These are phyloP conservation scores for Cenopis cana DNA, from an alignment of 2,888 invertebrate genomes.

Conservation along the genomic window DNA sequence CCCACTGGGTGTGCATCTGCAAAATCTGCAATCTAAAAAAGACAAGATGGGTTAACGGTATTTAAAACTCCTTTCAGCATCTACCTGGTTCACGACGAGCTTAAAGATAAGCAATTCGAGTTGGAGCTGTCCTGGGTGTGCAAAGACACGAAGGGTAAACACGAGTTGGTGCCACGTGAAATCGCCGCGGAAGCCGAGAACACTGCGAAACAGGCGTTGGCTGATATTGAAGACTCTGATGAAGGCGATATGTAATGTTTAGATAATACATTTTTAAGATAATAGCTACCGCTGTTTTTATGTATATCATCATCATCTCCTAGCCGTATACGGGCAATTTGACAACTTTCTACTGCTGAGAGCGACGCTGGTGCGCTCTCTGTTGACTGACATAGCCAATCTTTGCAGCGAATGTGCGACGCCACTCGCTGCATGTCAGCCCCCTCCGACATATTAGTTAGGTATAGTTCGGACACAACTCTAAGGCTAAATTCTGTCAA, in stretches of 20 bases:
- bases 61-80: conserved; percentile 84
- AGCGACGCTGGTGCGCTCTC: too few species aligned
- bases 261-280: conserved; percentile 72
- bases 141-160: conserved; percentile 90
- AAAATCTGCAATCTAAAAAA: too few species aligned
- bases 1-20: too few species aligned
- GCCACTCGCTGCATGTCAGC: too few species aligned
- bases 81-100: conserved; percentile 95
- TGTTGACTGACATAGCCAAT: too few species aligned
- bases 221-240: conserved; percentile 94
- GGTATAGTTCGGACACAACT: too few species aligned
- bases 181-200: conserved; percentile 93
- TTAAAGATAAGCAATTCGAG: conserved; percentile 98
- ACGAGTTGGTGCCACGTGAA: conserved; percentile 91
- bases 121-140: conserved; percentile 98
- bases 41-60: not conserved
- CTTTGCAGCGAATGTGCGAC: too few species aligned
- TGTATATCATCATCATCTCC: too few species aligned
- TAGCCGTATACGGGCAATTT: too few species aligned
- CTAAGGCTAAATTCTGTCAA: too few species aligned
- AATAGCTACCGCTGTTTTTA: conserved; percentile 45
- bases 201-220: conserved; percentile 93
- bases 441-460: too few species aligned
- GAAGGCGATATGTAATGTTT: conserved; percentile 88
- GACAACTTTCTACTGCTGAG: too few species aligned